Percentiles rank a stretch among this genome's conserved stretches.
Conservation (phyloP, 2,888 invertebrate species). For the Diarsia brunnea region DNA sequence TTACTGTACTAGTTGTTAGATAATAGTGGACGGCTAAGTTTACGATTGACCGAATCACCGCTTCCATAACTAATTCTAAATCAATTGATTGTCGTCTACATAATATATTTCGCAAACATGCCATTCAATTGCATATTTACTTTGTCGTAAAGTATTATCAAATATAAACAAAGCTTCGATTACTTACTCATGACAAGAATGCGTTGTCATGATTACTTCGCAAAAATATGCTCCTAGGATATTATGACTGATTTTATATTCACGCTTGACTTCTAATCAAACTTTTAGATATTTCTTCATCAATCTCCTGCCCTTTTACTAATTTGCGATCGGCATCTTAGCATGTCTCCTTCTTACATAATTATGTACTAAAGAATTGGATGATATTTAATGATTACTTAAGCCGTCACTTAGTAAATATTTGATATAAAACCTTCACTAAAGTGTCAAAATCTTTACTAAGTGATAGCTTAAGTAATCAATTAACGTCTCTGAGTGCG, state of each 20-base stretch:
- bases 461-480: too few relatives aligned
- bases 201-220: slow-evolving; percentile 11
- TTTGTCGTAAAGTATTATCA: slow-evolving; percentile 2
- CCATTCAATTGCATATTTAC: background rate
- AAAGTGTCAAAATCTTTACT: too few relatives aligned
- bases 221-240: background rate
- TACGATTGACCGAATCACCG: background rate
- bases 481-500: too few relatives aligned
- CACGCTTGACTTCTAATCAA: background rate
- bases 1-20: background rate
- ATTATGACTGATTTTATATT: background rate
- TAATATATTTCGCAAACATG: background rate
- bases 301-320: background rate
- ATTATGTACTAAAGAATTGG: background rate
- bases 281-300: too few relatives aligned
- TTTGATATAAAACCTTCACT: too few relatives aligned
- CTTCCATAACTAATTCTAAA: background rate
- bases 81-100: background rate
- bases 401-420: too few relatives aligned
- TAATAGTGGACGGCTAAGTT: slow-evolving; percentile 9
- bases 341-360: background rate
- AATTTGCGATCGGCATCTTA: background rate
- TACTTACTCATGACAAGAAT: background rate
- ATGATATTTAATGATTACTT: too few relatives aligned
- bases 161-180: background rate